A percentile compares a stretch with the other conserved stretches of the same genome.
Evolutionary conservation across 1,140 invertebrate species (phyloP).

Genomic region (Campoletis sonorensis): DNA sequence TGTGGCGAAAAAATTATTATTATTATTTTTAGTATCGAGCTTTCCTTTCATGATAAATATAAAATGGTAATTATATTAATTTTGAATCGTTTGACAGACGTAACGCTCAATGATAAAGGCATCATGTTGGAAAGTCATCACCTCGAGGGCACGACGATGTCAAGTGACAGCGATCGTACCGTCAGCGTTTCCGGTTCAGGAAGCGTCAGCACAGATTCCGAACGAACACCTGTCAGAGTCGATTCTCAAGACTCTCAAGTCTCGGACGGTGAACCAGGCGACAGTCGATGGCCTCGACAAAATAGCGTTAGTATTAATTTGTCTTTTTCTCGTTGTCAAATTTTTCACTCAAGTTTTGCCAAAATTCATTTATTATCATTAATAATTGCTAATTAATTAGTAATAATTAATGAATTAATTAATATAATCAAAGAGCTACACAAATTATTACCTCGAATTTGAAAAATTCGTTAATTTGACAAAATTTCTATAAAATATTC

Average conservation of each 20-base stretch:
- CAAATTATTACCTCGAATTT: too few species aligned
- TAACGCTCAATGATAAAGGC: slow-evolving; percentile 75
- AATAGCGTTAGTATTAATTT: slow-evolving; percentile 84
- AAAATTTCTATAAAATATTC: too few species aligned
- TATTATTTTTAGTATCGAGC: too few species aligned
- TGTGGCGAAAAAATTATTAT: too few species aligned
- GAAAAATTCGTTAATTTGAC: too few species aligned
- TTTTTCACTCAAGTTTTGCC: neutral
- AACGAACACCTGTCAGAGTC: slow-evolving; percentile 86
- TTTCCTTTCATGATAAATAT: too few species aligned
- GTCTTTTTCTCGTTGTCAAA: neutral
- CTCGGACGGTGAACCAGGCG: slow-evolving; percentile 81
- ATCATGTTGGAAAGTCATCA: slow-evolving; percentile 79
- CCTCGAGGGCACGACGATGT: slow-evolving; percentile 84
- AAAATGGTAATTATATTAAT: neutral
- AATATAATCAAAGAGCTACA: too few species aligned
- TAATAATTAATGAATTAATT: too few species aligned
- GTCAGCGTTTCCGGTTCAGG: slow-evolving; percentile 85
- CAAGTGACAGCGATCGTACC: slow-evolving; percentile 91
- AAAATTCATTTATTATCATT: neutral
- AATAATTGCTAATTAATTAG: too few species aligned
- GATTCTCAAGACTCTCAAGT: slow-evolving; percentile 93
- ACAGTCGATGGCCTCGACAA: slow-evolving; percentile 88
- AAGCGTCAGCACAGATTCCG: slow-evolving; percentile 87
- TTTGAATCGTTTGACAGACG: slow-evolving; percentile 62